Base-by-base conservation (phyloP, 2,888 invertebrate species). In the Dolichopus griseipennis region DNA sequence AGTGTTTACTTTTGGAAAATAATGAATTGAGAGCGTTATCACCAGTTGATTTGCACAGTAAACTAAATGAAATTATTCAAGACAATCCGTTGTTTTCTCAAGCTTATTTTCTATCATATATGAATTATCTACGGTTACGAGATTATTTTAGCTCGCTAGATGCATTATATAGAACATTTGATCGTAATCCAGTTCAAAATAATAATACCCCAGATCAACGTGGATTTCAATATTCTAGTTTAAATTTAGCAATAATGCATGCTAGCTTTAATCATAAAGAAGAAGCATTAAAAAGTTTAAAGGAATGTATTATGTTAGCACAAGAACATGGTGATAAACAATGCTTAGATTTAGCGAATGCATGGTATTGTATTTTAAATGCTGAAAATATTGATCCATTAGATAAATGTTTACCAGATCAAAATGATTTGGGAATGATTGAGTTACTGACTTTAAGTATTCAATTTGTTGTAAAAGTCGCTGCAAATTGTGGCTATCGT, bases 231-330 rank as follows among this genome's bases (percentile, higher is more conserved):
- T 96, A 92, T 78, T 94, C 95, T 8, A 92, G 94, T 21, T 84
- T 96, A n/a, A 95, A 95, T 79, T 84, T 96, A 71, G 94, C 95
- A 0, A 90, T 93, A 27, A 84, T 95, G 75, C 93, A 95, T 79
- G 90, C 91, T 65, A 89, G 91, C 74, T 95, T 95, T 80, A 77
- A 78, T 73, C 83, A 75, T 74, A 92, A 91, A 71, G 85, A 88
- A 65, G 89, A 93, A 77, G 93, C 93, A 0, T 81, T 91, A 76
- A 87, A 88, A 69, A 90, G 92, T 20, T 84, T 96, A n/a, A 88
- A 89, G 73, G 95, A 96, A 83, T 92, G 94, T 12, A 88, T 95
- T 67, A 89, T 89, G 81, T 85, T 93, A 77, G 92, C 95, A 5
- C 95, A 95, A 79, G 93, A 94, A 81, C 89, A 90, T 69, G 91